These are phyloP conservation scores for Sorex fumeus DNA, from an alignment of 2,113 vertebrate genomes.

Conservation along the genomic window DNA sequence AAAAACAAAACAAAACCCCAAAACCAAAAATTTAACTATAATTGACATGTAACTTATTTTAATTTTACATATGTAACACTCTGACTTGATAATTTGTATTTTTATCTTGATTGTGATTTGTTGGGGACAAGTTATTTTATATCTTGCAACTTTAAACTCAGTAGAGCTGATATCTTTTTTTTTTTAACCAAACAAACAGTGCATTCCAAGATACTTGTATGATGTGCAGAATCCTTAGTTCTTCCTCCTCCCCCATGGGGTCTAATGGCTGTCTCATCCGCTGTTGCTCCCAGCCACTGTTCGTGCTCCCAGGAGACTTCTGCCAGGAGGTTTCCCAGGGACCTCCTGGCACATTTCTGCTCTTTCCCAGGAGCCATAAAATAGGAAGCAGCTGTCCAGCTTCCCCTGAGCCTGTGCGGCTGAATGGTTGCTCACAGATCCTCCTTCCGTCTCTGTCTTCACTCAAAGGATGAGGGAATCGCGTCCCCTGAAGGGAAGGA, in stretches of 20 bases:
- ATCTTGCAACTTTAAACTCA: constrained; percentile 39
- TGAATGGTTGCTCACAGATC: not conserved
- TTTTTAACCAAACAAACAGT: not conserved
- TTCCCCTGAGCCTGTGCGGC: not conserved
- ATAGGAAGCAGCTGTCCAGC: constrained; percentile 43
- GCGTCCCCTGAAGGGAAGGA: not conserved
- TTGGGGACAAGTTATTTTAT: constrained; percentile 57
- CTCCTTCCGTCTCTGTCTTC: not conserved
- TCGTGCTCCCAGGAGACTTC: not conserved
- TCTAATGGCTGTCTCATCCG: not conserved
- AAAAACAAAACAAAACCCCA: too few relatives aligned
- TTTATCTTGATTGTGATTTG: constrained; percentile 53
- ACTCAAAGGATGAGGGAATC: not conserved
- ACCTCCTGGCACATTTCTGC: constrained; percentile 8
- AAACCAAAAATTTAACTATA: not conserved
- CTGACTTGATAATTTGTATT: constrained; percentile 14
- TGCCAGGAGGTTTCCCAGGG: constrained; percentile 10
- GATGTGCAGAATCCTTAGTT: constrained; percentile 12
- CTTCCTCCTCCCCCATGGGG: not conserved
- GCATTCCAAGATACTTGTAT: constrained; percentile 1
- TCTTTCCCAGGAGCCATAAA: constrained; percentile 31
- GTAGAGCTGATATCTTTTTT: not conserved
- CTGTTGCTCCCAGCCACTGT: not conserved
- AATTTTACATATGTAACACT: not conserved
- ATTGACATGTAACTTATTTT: not conserved